Conservation (phyloP, 1,140 invertebrate genomes). For the Cyrtorhinus lividipennis region DNA sequence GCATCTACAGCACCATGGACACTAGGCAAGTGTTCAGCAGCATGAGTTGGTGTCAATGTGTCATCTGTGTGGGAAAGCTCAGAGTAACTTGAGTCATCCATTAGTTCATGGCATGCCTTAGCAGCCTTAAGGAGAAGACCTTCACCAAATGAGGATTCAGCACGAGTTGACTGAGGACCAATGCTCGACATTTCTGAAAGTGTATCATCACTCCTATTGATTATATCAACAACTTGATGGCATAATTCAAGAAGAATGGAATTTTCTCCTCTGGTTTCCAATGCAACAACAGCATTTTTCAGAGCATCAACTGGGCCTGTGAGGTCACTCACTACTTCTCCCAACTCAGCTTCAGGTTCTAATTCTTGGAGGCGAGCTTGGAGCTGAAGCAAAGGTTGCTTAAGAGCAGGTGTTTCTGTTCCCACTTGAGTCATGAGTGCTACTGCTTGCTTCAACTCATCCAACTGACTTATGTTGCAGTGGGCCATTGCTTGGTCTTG, state of each 20-base stretch:
- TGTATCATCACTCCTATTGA: constrained; percentile 17
- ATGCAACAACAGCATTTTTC: background rate
- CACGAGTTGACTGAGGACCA: background rate
- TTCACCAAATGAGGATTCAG: background rate
- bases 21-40: background rate
- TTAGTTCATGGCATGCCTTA: background rate
- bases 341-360: constrained; percentile 14
- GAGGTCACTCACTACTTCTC: constrained; percentile 3
- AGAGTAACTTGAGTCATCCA: background rate
- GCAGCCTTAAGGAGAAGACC: background rate
- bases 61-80: background rate
- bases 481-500: constrained; percentile 26
- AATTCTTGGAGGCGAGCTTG: constrained; percentile 23
- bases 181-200: constrained; percentile 17
- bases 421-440: constrained; percentile 1
- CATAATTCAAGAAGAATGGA: constrained; percentile 16
- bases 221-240: constrained; percentile 16
- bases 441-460: constrained; percentile 18
- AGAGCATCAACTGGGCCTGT: background rate
- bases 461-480: constrained; percentile 16
- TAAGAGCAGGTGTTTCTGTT: background rate
- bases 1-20: background rate
- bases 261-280: constrained; percentile 17
- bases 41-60: constrained; percentile 1
- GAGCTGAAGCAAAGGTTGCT: constrained; percentile 6